Conservation (phyloP, 2,797 vertebrate species). For the Sardinella longiceps region DNA sequence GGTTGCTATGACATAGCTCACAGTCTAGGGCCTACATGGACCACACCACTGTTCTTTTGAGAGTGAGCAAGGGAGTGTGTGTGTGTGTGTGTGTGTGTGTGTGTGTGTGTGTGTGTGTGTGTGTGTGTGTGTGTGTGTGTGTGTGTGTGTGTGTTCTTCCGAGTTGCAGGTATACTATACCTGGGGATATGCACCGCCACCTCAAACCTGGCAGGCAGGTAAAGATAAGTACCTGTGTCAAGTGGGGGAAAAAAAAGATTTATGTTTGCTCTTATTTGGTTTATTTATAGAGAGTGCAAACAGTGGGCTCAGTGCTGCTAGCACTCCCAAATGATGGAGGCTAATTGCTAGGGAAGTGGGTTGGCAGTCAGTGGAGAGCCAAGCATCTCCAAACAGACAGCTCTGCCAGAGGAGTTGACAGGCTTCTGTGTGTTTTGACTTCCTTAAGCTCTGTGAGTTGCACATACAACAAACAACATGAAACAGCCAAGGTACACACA, state of each 20-base stretch:
- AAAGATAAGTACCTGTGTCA: background rate
- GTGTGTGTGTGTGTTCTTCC: background rate
- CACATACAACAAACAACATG: constrained; percentile 41
- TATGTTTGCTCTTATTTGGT: background rate
- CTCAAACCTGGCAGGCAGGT: background rate
- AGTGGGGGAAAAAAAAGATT: background rate
- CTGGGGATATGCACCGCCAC: background rate
- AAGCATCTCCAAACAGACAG: constrained; percentile 54
- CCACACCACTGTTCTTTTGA: background rate
- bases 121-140: background rate
- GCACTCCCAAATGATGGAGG: constrained; percentile 27
- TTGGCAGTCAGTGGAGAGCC: constrained; percentile 41
- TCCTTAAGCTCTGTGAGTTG: constrained; percentile 49
- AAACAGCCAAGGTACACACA: constrained; percentile 38
- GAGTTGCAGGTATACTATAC: background rate
- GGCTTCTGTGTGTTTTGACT: constrained; percentile 64
- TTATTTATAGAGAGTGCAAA: background rate
- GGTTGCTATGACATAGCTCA: background rate
- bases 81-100: background rate
- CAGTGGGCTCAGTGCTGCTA: constrained; percentile 15
- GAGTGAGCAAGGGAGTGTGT: background rate
- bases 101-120: background rate
- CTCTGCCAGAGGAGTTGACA: constrained; percentile 64
- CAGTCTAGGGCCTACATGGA: background rate
- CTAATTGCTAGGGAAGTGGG: constrained; percentile 48